Base-by-base conservation (phyloP, 2,888 invertebrate genomes). In the Drepanosiphum platanoidis region DNA sequence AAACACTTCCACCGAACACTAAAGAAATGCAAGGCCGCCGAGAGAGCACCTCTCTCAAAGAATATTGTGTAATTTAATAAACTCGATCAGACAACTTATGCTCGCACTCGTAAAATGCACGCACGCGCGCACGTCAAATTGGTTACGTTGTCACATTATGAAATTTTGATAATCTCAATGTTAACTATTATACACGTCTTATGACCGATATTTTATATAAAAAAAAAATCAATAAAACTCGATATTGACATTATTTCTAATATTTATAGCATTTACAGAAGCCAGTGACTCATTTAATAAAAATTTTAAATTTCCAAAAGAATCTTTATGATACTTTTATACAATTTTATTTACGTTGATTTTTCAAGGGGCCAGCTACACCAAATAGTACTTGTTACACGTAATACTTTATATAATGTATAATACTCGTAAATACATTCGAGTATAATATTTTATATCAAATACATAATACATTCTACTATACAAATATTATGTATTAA, bases 11-110 rank as follows among this genome's bases (percentile, higher is more conserved):
- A 58, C 36, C 30, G 1, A 58, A 36, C 52, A 22, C 27, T 27
- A 58, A 81, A n/a, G 52, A 79, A 79, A 70, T 81, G 71, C 81
- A 72, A 82, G 81, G 81, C 39, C 72, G 32, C 61, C 39, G 71
- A 61, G 71, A 39, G 58, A 58, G 81, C 52, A 61, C 39, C 61
- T 80, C 70, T 70, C 70, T 27, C 71, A 15, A 39, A 27, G 9
- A 39, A 30, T 71, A 71, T 86, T 86, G 32, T 34, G 75, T 5
- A 78, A 84, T n/a, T 36, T n/a, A 64, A 36, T 79, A 61, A 84
- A 68, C 77, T 77, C 84, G 77, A 84, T 68, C 77, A 32, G 36
- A 70, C 84, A 58, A 58, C 75, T 82, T 61, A 32, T 61, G n/a
- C n/a, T n/a, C n/a, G n/a, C n/a, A n/a, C n/a, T n/a, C n/a, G n/a